phyloP scores from a whole-genome alignment of 92 coral and sea anemone genomes.

The Epizoanthus illoricatus region DNA sequence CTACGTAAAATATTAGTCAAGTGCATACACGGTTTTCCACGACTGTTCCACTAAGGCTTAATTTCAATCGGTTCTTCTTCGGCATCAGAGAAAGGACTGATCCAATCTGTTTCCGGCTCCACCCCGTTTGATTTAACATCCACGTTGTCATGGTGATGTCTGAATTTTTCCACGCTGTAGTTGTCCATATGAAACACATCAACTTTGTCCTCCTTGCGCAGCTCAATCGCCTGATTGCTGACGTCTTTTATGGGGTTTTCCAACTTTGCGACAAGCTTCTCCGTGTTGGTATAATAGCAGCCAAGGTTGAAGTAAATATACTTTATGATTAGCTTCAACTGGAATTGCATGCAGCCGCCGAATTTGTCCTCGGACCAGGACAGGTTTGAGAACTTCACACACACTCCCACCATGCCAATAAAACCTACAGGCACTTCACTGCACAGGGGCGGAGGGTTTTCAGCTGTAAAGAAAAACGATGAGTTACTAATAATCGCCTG shows the following conservation, averaged over 20 bases:
- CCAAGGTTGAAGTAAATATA: background rate
- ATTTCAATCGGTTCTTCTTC: no score
- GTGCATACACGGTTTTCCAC: no score
- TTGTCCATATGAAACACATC: background rate
- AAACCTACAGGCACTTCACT: conserved; percentile 9
- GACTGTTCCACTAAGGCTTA: no score
- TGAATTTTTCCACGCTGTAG: background rate
- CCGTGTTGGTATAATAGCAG: conserved; percentile 10
- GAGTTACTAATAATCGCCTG: background rate
- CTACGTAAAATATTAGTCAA: no score
- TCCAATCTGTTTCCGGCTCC: background rate
- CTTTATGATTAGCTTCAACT: conserved; percentile 12
- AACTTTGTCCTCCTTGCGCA: background rate
- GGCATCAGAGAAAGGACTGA: conserved; percentile 12
- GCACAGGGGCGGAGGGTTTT: conserved; percentile 22
- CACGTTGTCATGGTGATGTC: background rate
- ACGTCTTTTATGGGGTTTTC: background rate
- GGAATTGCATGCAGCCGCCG: conserved; percentile 16
- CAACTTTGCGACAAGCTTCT: background rate
- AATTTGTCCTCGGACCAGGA: conserved; percentile 21
- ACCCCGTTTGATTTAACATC: background rate
- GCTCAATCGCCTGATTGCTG: background rate
- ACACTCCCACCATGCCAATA: conserved; percentile 4
- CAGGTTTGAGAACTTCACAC: conserved; percentile 20
- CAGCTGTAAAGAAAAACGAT: background rate